A percentile compares a stretch with the other conserved stretches of the same genome.
Conservation (phyloP, 2,797 vertebrate species). For the Sphaeramia orbicularis region DNA sequence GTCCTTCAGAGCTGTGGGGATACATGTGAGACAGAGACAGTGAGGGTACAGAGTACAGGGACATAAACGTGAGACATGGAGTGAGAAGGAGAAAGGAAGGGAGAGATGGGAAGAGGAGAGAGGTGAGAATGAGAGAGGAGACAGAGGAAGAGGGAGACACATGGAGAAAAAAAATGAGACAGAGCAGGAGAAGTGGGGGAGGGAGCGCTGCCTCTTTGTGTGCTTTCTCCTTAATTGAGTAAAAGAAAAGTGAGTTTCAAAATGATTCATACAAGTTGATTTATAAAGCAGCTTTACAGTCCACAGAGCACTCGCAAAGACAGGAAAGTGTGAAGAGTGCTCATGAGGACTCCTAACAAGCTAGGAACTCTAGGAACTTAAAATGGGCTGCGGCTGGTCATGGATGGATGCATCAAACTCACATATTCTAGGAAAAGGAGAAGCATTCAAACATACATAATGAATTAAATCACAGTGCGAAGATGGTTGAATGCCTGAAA, state of each 20-base stretch:
- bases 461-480: slow-evolving; percentile 73
- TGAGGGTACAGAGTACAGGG: slow-evolving; percentile 63
- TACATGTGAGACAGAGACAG: slow-evolving; percentile 68
- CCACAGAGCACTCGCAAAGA: slow-evolving; percentile 72
- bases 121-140: slow-evolving; percentile 30
- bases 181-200: slow-evolving; percentile 4
- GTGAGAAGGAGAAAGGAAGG: slow-evolving; percentile 24
- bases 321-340: slow-evolving; percentile 77
- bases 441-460: slow-evolving; percentile 81
- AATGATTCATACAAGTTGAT: slow-evolving; percentile 81
- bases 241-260: slow-evolving; percentile 81
- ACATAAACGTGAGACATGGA: slow-evolving; percentile 63
- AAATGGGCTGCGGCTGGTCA: slow-evolving; percentile 74
- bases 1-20: slow-evolving; percentile 92
- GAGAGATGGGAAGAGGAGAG: background rate
- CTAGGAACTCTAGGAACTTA: slow-evolving; percentile 64
- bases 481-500: slow-evolving; percentile 45
- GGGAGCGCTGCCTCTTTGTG: slow-evolving; percentile 58
- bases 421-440: slow-evolving; percentile 69
- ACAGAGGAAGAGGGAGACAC: slow-evolving; percentile 37
- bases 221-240: slow-evolving; percentile 80
- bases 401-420: slow-evolving; percentile 72
- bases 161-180: slow-evolving; percentile 44
- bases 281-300: slow-evolving; percentile 83
- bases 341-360: slow-evolving; percentile 84